These are phyloP conservation scores for Malthinus flaveolus DNA, from an alignment of 2,888 invertebrate genomes.

Conservation along the genomic window DNA sequence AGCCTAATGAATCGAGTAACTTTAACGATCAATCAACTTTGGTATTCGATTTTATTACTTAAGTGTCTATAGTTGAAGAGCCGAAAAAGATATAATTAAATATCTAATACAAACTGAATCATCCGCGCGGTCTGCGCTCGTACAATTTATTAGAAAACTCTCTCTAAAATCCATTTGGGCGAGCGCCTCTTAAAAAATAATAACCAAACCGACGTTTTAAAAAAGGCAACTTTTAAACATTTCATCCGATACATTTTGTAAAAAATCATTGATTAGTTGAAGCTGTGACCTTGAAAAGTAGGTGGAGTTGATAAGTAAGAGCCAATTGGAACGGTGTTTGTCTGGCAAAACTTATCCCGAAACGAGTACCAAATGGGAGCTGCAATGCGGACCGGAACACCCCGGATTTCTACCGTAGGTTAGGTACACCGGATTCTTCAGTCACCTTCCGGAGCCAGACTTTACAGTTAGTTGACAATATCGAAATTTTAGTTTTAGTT, in stretches of 20 bases:
- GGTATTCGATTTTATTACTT: too few relatives aligned
- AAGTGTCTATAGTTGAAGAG: too few relatives aligned
- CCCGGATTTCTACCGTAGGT: constrained; percentile 37
- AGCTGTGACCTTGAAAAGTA: constrained; percentile 28
- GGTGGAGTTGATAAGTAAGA: constrained; percentile 29
- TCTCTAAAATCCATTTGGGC: too few relatives aligned
- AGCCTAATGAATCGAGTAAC: too few relatives aligned
- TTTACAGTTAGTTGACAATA: constrained; percentile 7
- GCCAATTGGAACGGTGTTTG: constrained; percentile 33
- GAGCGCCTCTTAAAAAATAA: too few relatives aligned
- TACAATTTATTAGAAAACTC: too few relatives aligned
- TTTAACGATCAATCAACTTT: too few relatives aligned
- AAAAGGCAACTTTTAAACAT: background rate
- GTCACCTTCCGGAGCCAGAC: constrained; percentile 33
- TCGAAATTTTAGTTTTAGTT: background rate
- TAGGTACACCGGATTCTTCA: constrained; percentile 32
- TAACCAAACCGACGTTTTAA: too few relatives aligned
- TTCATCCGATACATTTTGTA: constrained; percentile 8
- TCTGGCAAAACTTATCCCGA: constrained; percentile 32
- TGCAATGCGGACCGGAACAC: constrained; percentile 46
- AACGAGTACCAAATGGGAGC: constrained; percentile 41
- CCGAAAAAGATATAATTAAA: too few relatives aligned
- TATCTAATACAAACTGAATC: too few relatives aligned
- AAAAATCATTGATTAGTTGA: constrained; percentile 35
- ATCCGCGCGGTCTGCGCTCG: background rate